A percentile compares a stretch with the other conserved stretches of the same genome.
phyloP scores from a whole-genome alignment of 2,797 vertebrate genomes.

The Galagoides demidoff region DNA sequence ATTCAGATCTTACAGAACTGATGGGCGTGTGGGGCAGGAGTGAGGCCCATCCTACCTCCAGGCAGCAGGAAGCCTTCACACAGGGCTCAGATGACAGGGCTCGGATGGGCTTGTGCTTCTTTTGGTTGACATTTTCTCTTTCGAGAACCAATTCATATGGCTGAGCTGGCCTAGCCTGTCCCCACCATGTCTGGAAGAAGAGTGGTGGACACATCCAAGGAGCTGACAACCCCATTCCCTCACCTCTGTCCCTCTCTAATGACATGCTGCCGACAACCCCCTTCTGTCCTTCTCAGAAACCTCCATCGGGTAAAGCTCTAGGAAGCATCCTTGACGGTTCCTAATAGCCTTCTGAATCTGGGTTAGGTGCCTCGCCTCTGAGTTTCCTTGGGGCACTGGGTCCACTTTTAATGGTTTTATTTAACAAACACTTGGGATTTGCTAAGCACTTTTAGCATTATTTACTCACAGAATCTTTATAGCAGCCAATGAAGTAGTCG shows the following conservation, averaged over 20 bases:
- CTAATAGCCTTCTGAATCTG: not conserved
- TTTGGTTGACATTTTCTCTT: not conserved
- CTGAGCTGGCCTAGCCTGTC: not conserved
- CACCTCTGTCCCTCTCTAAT: no score
- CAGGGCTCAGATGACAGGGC: fast-evolving
- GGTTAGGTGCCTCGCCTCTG: not conserved
- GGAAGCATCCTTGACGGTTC: not conserved
- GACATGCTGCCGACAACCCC: not conserved
- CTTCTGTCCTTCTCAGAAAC: not conserved
- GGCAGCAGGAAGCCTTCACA: not conserved
- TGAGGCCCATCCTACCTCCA: not conserved
- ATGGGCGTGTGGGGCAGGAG: not conserved
- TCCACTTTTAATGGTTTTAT: not conserved
- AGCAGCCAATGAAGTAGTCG: not conserved
- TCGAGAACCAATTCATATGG: not conserved
- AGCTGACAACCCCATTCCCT: not conserved
- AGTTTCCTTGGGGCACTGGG: not conserved
- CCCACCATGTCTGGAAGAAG: not conserved
- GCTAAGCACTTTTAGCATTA: not conserved
- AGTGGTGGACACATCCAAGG: not conserved
- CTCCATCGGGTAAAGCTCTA: not conserved
- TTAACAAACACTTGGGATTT: not conserved
- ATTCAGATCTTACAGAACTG: not conserved
- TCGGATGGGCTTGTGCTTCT: not conserved
- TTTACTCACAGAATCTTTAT: not conserved